Percentiles rank a stretch among this genome's conserved stretches.
Evolutionary conservation across 2,888 invertebrate species (phyloP).

Genomic region (Cosmia pyralina): DNA sequence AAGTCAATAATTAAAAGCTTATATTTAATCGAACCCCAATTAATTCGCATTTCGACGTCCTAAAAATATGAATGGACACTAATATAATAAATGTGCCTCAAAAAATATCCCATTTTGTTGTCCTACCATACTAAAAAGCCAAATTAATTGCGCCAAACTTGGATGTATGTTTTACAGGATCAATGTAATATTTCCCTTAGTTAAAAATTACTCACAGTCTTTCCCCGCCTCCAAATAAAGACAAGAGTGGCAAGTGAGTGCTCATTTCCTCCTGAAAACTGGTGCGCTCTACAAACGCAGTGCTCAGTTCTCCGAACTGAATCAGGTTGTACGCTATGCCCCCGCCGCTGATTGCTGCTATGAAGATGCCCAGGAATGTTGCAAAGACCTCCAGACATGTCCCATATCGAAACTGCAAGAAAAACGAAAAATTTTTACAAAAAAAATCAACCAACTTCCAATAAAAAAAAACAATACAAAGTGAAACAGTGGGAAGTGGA

Average conservation of each 20-base stretch:
- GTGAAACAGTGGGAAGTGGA: not conserved
- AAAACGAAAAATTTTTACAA: not conserved
- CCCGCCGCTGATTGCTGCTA: conserved; percentile 80
- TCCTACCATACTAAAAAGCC: too few relatives aligned
- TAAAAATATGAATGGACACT: too few relatives aligned
- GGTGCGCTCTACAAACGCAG: conserved; percentile 89
- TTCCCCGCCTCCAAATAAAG: conserved; percentile 79
- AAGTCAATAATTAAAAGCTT: not conserved
- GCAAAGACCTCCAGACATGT: conserved; percentile 76
- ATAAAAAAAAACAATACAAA: too few relatives aligned
- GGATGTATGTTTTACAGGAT: not conserved
- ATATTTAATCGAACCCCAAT: not conserved
- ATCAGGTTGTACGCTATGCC: conserved; percentile 89
- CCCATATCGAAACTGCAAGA: conserved; percentile 80
- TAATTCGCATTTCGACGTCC: too few relatives aligned
- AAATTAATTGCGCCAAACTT: too few relatives aligned
- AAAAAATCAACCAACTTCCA: too few relatives aligned
- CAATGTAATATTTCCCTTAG: too few relatives aligned
- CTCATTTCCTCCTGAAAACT: conserved; percentile 70
- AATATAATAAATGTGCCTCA: too few relatives aligned
- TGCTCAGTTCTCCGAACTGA: conserved; percentile 91
- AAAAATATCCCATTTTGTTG: not conserved
- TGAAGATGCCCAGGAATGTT: conserved; percentile 74
- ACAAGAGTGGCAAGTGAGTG: conserved; percentile 76
- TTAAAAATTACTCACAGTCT: conserved; percentile 75